Base-by-base conservation (phyloP, 2,113 vertebrate genomes). In the Calidris pygmaea region DNA sequence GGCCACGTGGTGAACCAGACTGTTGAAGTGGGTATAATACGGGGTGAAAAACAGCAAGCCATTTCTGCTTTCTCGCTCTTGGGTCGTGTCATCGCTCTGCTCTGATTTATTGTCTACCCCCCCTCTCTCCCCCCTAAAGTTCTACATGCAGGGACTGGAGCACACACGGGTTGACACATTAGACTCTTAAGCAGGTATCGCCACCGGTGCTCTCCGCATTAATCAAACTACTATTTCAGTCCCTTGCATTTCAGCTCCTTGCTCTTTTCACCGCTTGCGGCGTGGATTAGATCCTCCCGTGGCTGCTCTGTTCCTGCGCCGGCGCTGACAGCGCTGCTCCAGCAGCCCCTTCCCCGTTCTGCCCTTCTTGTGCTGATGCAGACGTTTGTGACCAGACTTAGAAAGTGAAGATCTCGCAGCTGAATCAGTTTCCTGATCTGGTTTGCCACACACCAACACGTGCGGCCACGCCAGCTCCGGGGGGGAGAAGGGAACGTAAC, bases 121-220 rank as follows among this genome's bases (percentile, higher is more conserved):
- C 12, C 22, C 15, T 7, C 43, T 45, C 45, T 34, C 82, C 83
- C 60, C 30, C 83, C 60, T 30, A 16, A 35, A 59, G 43, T 16
- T 84, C 59, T 56, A 34, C 5, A 1, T 37, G 53, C 65, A 71
- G 47, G 59, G 53, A 1, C 63, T 80, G 85, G 68, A 58, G 45
- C 70, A 32, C 0, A 0, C 8, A 7, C 11, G 30, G 68, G 41
- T 9, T 85, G 23, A 26, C 62, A 30, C 26, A 0, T 10, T 3
- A 65, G 66, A 11, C 32, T 32, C n/a, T 65, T 2, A 2, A 32
- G 32, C 43, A 71, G 66, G 30, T 58, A 23, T 27, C 56, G 14
- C 50, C 87, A 56, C 63, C 45, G 27, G 17, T 68, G 41, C 27
- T 5, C 50, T 13, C 60, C 53, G 32, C 7, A 1, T 7, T 74